Conservation (phyloP, 2,888 invertebrate genomes). For the Drosophila parthenogenetica region DNA sequence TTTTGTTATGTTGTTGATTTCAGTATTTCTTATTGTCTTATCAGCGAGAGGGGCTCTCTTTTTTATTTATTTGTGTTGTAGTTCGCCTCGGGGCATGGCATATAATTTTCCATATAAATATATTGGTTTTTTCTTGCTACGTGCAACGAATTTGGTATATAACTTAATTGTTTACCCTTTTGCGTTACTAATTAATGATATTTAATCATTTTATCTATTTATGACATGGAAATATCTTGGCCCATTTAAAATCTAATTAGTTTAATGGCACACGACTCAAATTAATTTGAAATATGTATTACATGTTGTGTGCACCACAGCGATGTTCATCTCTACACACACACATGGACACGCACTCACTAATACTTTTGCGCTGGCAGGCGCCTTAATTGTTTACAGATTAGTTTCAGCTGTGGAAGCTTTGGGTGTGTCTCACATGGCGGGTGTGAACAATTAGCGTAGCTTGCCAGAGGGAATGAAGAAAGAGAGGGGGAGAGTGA, state of each 20-base stretch:
- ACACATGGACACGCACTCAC: conserved; percentile 1
- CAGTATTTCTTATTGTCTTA: conserved; percentile 39
- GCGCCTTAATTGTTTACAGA: conserved; percentile 71
- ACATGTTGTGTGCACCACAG: conserved; percentile 11
- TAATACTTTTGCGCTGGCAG: not conserved
- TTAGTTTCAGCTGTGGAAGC: conserved; percentile 61
- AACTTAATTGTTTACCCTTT: conserved; percentile 54
- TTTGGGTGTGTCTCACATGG: conserved; percentile 64
- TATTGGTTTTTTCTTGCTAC: conserved; percentile 24
- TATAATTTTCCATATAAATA: conserved; percentile 27
- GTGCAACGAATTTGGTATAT: conserved; percentile 25
- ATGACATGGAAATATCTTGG: conserved; percentile 26
- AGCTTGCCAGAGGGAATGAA: conserved; percentile 17
- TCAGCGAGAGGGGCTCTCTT: conserved; percentile 34
- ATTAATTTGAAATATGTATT: conserved; percentile 60
- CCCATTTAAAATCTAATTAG: conserved; percentile 63
- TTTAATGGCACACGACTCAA: conserved; percentile 68
- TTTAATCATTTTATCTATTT: conserved; percentile 50
- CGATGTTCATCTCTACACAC: conserved; percentile 16
- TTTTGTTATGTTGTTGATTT: conserved; percentile 30
- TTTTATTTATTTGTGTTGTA: conserved; percentile 22
- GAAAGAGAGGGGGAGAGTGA: not conserved
- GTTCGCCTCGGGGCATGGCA: not conserved
- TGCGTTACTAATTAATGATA: conserved; percentile 49
- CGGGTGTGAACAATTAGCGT: conserved; percentile 77